These are phyloP conservation scores for Glyphotaelius pellucidus DNA, from an alignment of 2,888 invertebrate genomes.

Conservation along the genomic window DNA sequence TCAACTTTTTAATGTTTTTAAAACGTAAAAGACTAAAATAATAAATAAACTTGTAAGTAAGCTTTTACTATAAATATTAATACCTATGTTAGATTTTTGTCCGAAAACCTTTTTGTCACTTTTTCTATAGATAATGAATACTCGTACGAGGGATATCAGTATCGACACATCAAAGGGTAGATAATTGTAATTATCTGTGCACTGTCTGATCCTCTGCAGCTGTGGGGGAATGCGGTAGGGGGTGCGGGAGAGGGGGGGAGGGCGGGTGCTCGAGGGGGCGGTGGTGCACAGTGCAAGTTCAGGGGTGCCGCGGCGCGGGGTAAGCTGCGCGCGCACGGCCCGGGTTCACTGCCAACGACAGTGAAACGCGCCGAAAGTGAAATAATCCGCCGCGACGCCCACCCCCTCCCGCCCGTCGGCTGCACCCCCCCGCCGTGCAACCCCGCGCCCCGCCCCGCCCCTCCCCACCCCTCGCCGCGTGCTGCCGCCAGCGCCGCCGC, in stretches of 20 bases:
- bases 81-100: neutral
- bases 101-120: neutral
- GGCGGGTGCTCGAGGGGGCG: constrained; percentile 38
- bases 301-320: constrained; percentile 56
- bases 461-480: constrained; percentile 71
- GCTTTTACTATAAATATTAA: too few species aligned
- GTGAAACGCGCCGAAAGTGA: constrained; percentile 71
- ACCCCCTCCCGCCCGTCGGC: constrained; percentile 48
- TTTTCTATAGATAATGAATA: neutral
- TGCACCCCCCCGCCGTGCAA: constrained; percentile 55
- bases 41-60: too few species aligned
- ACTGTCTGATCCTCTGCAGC: constrained; percentile 10
- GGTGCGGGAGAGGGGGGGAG: constrained; percentile 30
- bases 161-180: neutral
- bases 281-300: constrained; percentile 35
- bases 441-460: constrained; percentile 62
- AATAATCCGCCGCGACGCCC: constrained; percentile 68
- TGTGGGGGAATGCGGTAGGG: neutral
- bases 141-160: neutral
- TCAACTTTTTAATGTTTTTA: too few species aligned
- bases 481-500: constrained; percentile 70
- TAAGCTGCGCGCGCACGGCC: constrained; percentile 72
- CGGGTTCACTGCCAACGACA: constrained; percentile 69
- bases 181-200: constrained; percentile 14
- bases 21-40: too few species aligned